These are phyloP conservation scores for Dryomyza anilis DNA, from an alignment of 2,888 invertebrate genomes.

Conservation along the genomic window DNA sequence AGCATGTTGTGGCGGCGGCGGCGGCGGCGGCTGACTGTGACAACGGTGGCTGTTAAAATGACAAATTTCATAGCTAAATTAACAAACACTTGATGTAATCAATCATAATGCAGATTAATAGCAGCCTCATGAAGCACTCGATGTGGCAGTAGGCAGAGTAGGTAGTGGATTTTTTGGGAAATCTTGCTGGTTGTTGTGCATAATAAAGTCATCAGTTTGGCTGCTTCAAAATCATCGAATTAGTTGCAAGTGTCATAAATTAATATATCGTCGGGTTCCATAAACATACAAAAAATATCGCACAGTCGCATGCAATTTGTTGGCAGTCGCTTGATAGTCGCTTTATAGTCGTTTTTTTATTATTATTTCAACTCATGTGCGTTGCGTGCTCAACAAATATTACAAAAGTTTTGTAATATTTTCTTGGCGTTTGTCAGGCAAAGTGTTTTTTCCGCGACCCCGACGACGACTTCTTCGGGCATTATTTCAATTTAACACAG, in stretches of 20 bases:
- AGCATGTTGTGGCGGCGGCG: too few relatives aligned
- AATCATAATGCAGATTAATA: too few relatives aligned
- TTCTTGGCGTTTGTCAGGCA: background rate
- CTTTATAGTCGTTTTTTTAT: background rate
- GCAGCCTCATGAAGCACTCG: too few relatives aligned
- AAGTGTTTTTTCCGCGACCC: background rate
- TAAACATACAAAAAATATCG: background rate
- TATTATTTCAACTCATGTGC: slow-evolving; percentile 5
- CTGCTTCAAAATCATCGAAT: background rate
- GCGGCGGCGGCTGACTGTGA: too few relatives aligned
- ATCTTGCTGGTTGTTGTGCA: too few relatives aligned
- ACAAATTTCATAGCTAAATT: too few relatives aligned
- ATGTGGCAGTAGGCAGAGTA: too few relatives aligned
- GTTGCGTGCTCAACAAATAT: slow-evolving; percentile 13
- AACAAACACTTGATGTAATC: too few relatives aligned
- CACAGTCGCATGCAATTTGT: background rate
- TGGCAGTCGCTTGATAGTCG: background rate
- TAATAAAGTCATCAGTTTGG: too few relatives aligned
- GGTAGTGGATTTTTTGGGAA: too few relatives aligned
- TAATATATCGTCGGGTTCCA: background rate
- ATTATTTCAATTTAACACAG: background rate
- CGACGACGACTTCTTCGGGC: too few relatives aligned
- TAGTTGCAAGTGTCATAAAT: background rate
- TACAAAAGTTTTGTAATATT: slow-evolving; percentile 7
- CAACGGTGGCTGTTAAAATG: too few relatives aligned